A percentile compares a stretch with the other conserved stretches of the same genome.
Evolutionary conservation across 2,797 vertebrate genomes (phyloP).

Genomic region (Pseudomugil tenellus): DNA sequence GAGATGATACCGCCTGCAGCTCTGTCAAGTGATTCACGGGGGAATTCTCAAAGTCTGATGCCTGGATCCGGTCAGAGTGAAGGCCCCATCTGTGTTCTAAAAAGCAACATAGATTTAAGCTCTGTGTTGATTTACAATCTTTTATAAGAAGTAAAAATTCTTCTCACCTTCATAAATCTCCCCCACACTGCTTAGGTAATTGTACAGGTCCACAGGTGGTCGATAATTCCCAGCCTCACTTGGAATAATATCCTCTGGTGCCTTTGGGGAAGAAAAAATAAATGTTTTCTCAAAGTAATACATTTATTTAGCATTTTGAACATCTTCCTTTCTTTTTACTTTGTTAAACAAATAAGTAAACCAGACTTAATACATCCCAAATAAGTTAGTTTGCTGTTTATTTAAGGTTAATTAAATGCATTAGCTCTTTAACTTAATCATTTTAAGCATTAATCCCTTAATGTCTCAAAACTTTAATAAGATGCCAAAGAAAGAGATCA

Average conservation of each 20-base stretch:
- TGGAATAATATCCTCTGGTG: conserved; percentile 86
- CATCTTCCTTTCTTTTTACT: neutral
- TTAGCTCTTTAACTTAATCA: neutral
- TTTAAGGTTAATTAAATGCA: neutral
- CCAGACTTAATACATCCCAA: neutral
- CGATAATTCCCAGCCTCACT: conserved; percentile 89
- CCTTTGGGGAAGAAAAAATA: conserved; percentile 71
- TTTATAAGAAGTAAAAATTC: neutral
- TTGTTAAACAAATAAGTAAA: neutral
- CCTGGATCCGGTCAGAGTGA: conserved; percentile 83
- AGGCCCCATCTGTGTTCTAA: conserved; percentile 92
- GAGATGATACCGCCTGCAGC: conserved; percentile 90
- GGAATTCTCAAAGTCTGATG: conserved; percentile 87
- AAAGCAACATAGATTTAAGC: conserved; percentile 8
- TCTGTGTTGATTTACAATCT: neutral
- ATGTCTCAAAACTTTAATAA: neutral
- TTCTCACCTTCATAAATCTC: conserved; percentile 90
- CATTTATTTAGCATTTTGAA: conserved; percentile 8
- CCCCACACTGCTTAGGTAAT: conserved; percentile 88
- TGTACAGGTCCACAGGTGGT: conserved; percentile 89
- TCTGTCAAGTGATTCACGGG: conserved; percentile 91
- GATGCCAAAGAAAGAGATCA: neutral
- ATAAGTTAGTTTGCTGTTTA: neutral
- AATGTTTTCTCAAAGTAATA: neutral
- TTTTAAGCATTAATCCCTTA: neutral